phyloP scores from a whole-genome alignment of 2,113 vertebrate genomes.

The Lycocorax pyrrhopterus region DNA sequence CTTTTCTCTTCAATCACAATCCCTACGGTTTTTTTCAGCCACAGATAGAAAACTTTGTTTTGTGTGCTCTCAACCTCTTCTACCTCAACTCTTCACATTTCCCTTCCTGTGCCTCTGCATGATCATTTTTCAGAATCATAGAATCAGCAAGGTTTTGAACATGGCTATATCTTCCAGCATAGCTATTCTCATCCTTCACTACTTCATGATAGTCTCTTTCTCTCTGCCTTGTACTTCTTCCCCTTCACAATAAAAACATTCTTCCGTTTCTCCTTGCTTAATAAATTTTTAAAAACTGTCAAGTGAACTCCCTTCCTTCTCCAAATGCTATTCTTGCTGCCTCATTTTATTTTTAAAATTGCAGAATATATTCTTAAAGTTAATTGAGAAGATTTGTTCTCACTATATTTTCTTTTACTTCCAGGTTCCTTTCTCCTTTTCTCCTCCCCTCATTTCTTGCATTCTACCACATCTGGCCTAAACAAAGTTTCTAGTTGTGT shows the following conservation, averaged over 20 bases:
- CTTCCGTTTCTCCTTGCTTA: not conserved
- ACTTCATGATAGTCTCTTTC: not conserved
- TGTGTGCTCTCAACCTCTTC: not conserved
- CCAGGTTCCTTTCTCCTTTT: not conserved
- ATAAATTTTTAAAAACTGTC: not conserved
- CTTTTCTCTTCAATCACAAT: not conserved
- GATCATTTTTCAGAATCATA: not conserved
- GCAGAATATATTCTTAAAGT: not conserved
- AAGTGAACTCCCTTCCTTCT: not conserved
- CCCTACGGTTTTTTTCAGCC: accelerated
- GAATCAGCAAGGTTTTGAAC: not conserved
- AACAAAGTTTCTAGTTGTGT: not conserved
- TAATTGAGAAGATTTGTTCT: not conserved
- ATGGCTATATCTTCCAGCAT: not conserved
- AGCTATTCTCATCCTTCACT: not conserved
- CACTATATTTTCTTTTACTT: not conserved
- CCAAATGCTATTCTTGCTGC: not conserved
- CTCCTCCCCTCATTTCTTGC: not conserved
- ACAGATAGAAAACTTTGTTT: not conserved
- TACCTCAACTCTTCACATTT: not conserved
- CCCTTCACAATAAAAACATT: not conserved
- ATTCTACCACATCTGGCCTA: accelerated
- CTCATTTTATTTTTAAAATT: not conserved
- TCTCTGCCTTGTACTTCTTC: not conserved
- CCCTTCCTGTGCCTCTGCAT: not conserved